These are phyloP conservation scores for Drosophila nr. fundita DNA, from an alignment of 2,888 invertebrate genomes.

Conservation along the genomic window DNA sequence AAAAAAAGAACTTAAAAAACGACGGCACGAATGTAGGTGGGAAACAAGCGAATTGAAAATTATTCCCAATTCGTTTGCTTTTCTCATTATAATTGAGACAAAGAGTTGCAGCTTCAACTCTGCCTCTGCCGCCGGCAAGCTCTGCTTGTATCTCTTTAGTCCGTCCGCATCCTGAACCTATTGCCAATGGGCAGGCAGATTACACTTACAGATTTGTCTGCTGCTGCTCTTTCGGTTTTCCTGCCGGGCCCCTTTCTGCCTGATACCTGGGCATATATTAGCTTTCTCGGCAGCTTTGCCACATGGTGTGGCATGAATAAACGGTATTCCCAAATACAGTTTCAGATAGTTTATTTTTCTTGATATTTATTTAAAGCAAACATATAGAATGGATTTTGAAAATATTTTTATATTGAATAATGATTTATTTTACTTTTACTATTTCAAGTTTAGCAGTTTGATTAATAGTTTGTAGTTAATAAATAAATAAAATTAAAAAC, in stretches of 20 bases:
- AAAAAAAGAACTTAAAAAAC: not conserved
- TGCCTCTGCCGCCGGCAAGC: constrained; percentile 2
- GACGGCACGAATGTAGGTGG: constrained; percentile 72
- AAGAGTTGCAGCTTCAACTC: constrained; percentile 42
- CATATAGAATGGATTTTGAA: not conserved
- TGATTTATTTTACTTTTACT: not conserved
- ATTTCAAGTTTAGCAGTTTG: not conserved
- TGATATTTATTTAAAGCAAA: not conserved
- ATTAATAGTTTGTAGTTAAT: not conserved
- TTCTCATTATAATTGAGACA: constrained; percentile 81
- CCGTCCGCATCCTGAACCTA: constrained; percentile 15
- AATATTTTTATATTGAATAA: not conserved
- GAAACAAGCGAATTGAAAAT: constrained; percentile 82
- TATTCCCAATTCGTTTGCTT: constrained; percentile 83
- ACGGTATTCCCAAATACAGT: not conserved
- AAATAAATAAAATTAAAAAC: not conserved
- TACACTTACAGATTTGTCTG: constrained; percentile 63
- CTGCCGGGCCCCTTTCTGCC: constrained; percentile 7
- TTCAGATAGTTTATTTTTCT: not conserved
- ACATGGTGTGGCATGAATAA: not conserved
- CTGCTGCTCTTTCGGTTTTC: not conserved
- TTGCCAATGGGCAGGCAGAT: constrained; percentile 60
- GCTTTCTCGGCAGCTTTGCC: not conserved
- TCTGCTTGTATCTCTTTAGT: constrained; percentile 5
- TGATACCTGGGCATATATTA: not conserved